A percentile compares a stretch with the other conserved stretches of the same genome.
Evolutionary conservation across 2,888 invertebrate species (phyloP).

Genomic region (Parapristionchus giblindavisi): DNA sequence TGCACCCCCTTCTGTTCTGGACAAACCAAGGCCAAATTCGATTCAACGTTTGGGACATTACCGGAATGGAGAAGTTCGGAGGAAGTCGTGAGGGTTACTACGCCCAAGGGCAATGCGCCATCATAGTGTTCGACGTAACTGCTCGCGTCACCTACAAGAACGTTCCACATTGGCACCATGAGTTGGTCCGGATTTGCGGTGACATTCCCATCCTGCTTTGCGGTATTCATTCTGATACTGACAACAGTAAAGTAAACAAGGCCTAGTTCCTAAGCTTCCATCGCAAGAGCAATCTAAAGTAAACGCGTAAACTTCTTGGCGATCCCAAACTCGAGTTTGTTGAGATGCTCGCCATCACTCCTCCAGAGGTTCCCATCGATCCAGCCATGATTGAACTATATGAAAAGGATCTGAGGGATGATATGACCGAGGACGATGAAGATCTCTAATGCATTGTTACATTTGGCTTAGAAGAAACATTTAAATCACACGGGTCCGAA

Average conservation of each 20-base stretch:
- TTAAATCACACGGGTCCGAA: too few relatives aligned
- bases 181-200: slow-evolving; percentile 95
- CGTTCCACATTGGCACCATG: slow-evolving; percentile 99
- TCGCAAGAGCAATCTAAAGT: slow-evolving; percentile 79
- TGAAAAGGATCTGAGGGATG: slow-evolving; percentile 93
- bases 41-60: slow-evolving; percentile 98
- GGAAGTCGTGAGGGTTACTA: slow-evolving; percentile 98
- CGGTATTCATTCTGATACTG: slow-evolving; percentile 91
- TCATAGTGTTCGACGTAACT: slow-evolving; percentile 99
- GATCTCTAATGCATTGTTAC: too few relatives aligned
- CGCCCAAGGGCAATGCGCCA: slow-evolving; percentile 90
- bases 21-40: slow-evolving; percentile 95
- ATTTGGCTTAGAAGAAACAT: too few relatives aligned
- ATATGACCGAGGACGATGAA: slow-evolving; percentile 97
- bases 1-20: slow-evolving; percentile 96
- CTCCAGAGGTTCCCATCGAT: slow-evolving; percentile 97
- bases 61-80: slow-evolving; percentile 90
- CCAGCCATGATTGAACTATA: slow-evolving; percentile 95
- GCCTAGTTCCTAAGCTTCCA: slow-evolving; percentile 99
- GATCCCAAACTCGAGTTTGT: slow-evolving; percentile 99
- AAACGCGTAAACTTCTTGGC: slow-evolving; percentile 96
- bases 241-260: slow-evolving; percentile 99
- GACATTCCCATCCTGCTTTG: slow-evolving; percentile 99
- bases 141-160: slow-evolving; percentile 99
- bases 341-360: slow-evolving; percentile 96